phyloP scores from a whole-genome alignment of 2,797 vertebrate species.

The Fistularia tabacaria region DNA sequence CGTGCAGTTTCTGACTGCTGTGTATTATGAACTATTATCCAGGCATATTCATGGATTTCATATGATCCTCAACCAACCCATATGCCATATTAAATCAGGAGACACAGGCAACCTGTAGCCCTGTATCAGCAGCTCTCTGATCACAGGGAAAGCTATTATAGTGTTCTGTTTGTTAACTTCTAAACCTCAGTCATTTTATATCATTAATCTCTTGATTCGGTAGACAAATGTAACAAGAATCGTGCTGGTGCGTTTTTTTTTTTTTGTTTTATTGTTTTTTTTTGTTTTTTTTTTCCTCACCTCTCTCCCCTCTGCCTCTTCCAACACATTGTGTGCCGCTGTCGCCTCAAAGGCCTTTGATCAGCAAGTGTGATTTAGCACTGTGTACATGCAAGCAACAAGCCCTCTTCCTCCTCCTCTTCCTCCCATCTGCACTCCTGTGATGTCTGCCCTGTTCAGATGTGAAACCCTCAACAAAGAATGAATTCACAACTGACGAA shows the following conservation, averaged over 20 bases:
- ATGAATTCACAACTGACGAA: conserved; percentile 58
- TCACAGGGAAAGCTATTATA: conserved; percentile 50
- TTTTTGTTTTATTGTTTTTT: conserved; percentile 21
- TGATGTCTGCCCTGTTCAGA: conserved; percentile 71
- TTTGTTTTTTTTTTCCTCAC: conserved; percentile 34
- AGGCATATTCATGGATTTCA: background rate
- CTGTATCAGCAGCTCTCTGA: conserved; percentile 47
- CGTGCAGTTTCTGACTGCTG: background rate
- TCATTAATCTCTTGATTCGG: conserved; percentile 69
- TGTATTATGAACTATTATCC: too few relatives aligned
- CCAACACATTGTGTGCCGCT: conserved; percentile 62
- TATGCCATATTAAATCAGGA: conserved; percentile 18
- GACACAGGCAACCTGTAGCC: conserved; percentile 21
- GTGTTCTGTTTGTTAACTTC: conserved; percentile 61
- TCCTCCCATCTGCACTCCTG: conserved; percentile 67
- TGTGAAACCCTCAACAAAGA: conserved; percentile 67
- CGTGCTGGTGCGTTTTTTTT: conserved; percentile 35
- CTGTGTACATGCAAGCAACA: conserved; percentile 62
- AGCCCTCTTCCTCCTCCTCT: conserved; percentile 58
- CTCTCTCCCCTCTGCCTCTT: conserved; percentile 63
- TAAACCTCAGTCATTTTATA: conserved; percentile 69
- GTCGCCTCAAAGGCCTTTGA: conserved; percentile 74
- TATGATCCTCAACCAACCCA: conserved; percentile 10
- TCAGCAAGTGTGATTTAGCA: conserved; percentile 74
- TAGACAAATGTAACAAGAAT: conserved; percentile 69